Evolutionary conservation across 2,888 invertebrate species (phyloP).

Genomic region (Brenthis hecate): DNA sequence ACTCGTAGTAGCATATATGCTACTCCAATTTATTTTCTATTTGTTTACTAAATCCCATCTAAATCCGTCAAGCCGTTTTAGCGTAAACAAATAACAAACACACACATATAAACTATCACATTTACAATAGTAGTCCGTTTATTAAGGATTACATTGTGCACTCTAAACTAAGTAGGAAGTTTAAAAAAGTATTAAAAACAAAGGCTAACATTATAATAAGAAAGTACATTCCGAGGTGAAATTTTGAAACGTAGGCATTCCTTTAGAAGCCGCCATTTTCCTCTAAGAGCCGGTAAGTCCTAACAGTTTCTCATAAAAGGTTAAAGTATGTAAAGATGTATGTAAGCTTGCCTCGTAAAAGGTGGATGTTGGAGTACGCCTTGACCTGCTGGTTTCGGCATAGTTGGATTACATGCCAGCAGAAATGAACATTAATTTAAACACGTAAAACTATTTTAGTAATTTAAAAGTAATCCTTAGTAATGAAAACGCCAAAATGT

Average conservation of each 20-base stretch:
- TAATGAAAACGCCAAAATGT: too few relatives aligned
- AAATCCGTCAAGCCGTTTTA: too few relatives aligned
- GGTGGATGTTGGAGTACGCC: slow-evolving; percentile 31
- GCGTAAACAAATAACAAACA: too few relatives aligned
- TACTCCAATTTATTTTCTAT: too few relatives aligned
- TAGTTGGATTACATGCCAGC: slow-evolving; percentile 18
- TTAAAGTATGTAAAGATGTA: slow-evolving; percentile 33
- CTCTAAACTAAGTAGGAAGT: too few relatives aligned
- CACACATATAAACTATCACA: too few relatives aligned
- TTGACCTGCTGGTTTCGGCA: slow-evolving; percentile 36
- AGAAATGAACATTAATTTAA: slow-evolving; percentile 9
- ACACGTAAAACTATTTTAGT: not conserved
- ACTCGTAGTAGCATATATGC: too few relatives aligned
- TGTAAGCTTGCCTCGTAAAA: slow-evolving; percentile 30
- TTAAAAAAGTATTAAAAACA: too few relatives aligned
- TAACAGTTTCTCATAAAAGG: slow-evolving; percentile 33
- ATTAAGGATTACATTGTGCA: too few relatives aligned
- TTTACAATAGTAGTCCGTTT: too few relatives aligned
- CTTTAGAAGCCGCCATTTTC: slow-evolving; percentile 19
- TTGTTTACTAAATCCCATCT: too few relatives aligned
- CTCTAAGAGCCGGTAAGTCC: slow-evolving; percentile 18
- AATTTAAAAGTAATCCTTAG: not conserved
- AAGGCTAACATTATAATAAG: not conserved
- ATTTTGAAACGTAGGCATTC: slow-evolving; percentile 18
- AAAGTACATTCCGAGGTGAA: not conserved